phyloP scores from a whole-genome alignment of 2,113 vertebrate genomes.

The Sminthopsis crassicaudata region DNA sequence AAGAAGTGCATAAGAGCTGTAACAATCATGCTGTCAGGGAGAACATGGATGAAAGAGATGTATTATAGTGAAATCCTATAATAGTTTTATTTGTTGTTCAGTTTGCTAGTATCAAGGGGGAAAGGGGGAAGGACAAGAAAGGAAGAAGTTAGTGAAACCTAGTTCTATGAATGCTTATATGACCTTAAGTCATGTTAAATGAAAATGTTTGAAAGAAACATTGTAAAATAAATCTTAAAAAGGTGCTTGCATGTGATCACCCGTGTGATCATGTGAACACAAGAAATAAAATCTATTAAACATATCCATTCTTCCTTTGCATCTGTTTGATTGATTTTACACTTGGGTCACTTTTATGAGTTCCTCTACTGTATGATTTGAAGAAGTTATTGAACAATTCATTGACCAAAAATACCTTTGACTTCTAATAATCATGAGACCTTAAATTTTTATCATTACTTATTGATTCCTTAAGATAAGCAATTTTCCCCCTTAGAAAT shows the following conservation, averaged over 20 bases:
- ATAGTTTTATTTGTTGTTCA: slow-evolving; percentile 27
- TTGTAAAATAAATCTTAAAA: background rate
- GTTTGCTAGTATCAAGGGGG: slow-evolving; percentile 5
- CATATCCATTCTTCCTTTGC: background rate
- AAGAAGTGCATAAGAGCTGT: slow-evolving; percentile 52
- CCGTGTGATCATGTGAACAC: background rate
- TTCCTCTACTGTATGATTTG: background rate
- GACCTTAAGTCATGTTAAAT: slow-evolving; percentile 23
- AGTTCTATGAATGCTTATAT: slow-evolving; percentile 8
- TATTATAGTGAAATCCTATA: slow-evolving; percentile 36
- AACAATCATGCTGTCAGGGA: slow-evolving; percentile 55
- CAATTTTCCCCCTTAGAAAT: background rate
- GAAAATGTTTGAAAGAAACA: background rate
- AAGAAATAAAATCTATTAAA: background rate
- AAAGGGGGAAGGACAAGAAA: slow-evolving; percentile 6
- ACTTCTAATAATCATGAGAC: background rate
- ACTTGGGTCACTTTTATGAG: background rate
- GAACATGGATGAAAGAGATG: slow-evolving; percentile 38
- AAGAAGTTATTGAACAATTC: background rate
- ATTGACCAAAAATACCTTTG: background rate
- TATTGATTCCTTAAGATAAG: background rate
- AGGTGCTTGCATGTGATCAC: background rate
- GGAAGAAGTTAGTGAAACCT: background rate
- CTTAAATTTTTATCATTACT: background rate
- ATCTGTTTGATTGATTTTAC: background rate